Evolutionary conservation across 2,797 vertebrate genomes (phyloP).

Genomic region (Labroides dimidiatus): DNA sequence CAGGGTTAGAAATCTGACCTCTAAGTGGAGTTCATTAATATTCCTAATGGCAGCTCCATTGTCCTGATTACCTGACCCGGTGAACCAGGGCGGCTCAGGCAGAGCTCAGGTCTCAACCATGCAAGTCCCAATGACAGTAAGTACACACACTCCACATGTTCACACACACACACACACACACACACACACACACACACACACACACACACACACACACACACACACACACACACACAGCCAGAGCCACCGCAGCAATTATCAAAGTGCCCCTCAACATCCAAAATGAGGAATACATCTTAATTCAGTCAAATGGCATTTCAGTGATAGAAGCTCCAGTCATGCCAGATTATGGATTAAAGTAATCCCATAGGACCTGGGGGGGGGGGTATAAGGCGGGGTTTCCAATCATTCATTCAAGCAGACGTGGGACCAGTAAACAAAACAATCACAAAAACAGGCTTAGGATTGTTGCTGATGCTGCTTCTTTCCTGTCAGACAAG

Average conservation of each 20-base stretch:
- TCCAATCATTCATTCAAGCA: constrained; percentile 60
- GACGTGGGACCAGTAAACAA: constrained; percentile 48
- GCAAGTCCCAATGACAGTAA: constrained; percentile 22
- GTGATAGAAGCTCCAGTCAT: constrained; percentile 42
- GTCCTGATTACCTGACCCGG: constrained; percentile 67
- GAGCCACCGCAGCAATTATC: constrained; percentile 66
- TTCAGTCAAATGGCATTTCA: constrained; percentile 69
- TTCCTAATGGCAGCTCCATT: constrained; percentile 70
- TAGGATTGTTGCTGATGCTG: constrained; percentile 55
- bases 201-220: constrained; percentile 39
- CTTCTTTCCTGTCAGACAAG: constrained; percentile 34
- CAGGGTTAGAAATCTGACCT: constrained; percentile 27
- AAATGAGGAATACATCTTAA: constrained; percentile 67
- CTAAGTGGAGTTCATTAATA: constrained; percentile 65
- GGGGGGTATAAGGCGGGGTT: constrained; percentile 39
- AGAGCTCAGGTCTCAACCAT: constrained; percentile 18
- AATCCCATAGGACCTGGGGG: constrained; percentile 67
- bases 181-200: constrained; percentile 36
- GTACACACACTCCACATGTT: constrained; percentile 37
- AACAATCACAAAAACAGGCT: constrained; percentile 60
- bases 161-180: constrained; percentile 36
- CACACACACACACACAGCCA: constrained; percentile 39
- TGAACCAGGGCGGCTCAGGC: constrained; percentile 30
- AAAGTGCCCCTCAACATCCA: constrained; percentile 69
- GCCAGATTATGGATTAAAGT: constrained; percentile 83